Conservation (phyloP, 1,140 invertebrate genomes). For the Nomia melanderi region DNA sequence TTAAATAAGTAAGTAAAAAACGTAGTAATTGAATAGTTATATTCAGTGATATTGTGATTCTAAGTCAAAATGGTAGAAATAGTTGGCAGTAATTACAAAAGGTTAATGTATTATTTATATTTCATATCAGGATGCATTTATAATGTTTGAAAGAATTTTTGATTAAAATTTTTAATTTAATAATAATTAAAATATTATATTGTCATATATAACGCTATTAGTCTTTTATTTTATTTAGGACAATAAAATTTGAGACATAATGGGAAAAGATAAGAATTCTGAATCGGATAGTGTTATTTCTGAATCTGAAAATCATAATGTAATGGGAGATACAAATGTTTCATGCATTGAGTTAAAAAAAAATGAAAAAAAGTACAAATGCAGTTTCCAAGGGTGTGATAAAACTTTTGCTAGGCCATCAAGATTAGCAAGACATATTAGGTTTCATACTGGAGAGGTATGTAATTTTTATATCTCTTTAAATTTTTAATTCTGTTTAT, state of each 20-base stretch:
- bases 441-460: constrained; percentile 73
- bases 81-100: not conserved
- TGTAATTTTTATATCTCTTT: constrained; percentile 14
- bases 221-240: not conserved
- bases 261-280: constrained; percentile 24
- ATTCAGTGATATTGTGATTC: not conserved
- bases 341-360: not conserved
- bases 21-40: not conserved
- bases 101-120: not conserved
- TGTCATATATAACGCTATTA: not conserved
- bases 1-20: too few relatives aligned
- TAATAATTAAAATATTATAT: not conserved
- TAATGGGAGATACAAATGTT: not conserved
- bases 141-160: not conserved
- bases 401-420: constrained; percentile 62
- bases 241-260: constrained; percentile 4
- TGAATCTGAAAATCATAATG: not conserved
- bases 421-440: constrained; percentile 64
- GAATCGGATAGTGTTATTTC: not conserved
- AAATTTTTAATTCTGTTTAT: not conserved
- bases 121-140: not conserved
- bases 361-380: constrained; percentile 62
- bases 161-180: not conserved
- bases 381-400: constrained; percentile 63
- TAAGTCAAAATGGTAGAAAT: not conserved